phyloP scores from a whole-genome alignment of 2,113 vertebrate species.

The Philantomba maxwellii region DNA sequence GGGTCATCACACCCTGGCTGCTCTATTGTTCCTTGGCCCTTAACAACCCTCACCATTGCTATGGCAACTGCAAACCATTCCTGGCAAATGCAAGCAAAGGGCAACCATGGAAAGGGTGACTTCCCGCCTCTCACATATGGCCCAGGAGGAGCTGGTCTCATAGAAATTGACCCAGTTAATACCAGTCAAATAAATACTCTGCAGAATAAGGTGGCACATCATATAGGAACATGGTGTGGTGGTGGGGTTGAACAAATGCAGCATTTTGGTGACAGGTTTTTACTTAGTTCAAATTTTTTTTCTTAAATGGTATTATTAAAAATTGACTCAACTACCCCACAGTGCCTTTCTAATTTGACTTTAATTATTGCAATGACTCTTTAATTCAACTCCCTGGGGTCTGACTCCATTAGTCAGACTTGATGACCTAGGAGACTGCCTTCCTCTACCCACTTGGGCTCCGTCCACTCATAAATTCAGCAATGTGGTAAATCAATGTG shows the following conservation, averaged over 20 bases:
- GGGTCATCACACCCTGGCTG: background rate
- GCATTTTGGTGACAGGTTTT: background rate
- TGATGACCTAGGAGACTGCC: background rate
- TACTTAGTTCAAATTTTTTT: background rate
- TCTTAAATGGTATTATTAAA: background rate
- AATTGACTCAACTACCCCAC: background rate
- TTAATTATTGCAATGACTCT: background rate
- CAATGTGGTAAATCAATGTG: conserved; percentile 37
- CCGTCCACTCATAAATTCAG: conserved; percentile 36
- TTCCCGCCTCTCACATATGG: background rate
- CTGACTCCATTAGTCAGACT: conserved; percentile 30
- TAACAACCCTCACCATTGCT: background rate
- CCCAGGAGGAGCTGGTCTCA: background rate
- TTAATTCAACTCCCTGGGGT: background rate
- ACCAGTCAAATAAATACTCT: background rate
- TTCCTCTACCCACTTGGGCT: background rate
- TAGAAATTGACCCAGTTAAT: background rate
- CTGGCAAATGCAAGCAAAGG: background rate
- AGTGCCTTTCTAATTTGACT: background rate
- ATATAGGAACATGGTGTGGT: background rate
- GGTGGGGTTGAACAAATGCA: background rate
- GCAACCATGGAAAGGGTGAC: background rate
- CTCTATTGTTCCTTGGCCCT: background rate
- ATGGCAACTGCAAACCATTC: background rate
- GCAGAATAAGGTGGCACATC: background rate